Evolutionary conservation across 1,140 invertebrate genomes (phyloP), one percentile per base, ranked within the genome.

Genomic region (Drosophila micromelanica): DNA sequence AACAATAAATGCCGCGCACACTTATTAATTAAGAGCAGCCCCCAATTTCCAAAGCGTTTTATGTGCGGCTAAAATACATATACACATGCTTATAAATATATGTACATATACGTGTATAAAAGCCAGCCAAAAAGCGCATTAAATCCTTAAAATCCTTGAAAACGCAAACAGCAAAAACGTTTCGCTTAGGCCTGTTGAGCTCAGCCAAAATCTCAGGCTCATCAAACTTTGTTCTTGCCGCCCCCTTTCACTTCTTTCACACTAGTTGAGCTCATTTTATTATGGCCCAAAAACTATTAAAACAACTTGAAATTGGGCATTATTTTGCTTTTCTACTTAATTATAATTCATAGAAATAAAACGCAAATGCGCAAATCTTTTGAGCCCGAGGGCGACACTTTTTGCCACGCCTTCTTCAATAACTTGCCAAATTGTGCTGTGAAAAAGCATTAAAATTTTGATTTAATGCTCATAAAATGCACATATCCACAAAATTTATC

Each of bases 11-110:
- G 80, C 57, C 15, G 32, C 73, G 57, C 60, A 68, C 75, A 87
- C 74, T 87, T 86, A 86, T 86, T 86, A 86, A 86, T 86, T 86
- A 86, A 86, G 81, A 82, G 70, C 81, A 84, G 49, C 55, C 46
- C 46, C 32, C 27, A 73, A 72, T 73, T 64, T 55, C 68, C 65
- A 81, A 61, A 52, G 81, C 49, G 45, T 76, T 87, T 86, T 86
- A 86, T 86, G 78, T 74, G 78, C 74, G 74, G 61, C 81, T 62
- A 68, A 56, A 79, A 32, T 8, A 52, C 56, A 65, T 76, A 72
- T 64, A 60, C 62, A 57, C 69, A 35, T 20, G 15, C 7, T 30
- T 56, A 84, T 69, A 80, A 77, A 77, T 13, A 23, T 40, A 13
- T n/a, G 11, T 17, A 20, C 38, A n/a, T 40, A 38, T 55, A n/a